Percentiles rank a stretch among this genome's conserved stretches.
Evolutionary conservation across 2,888 invertebrate species (phyloP).

Genomic region (Listrodromus nycthemerus): DNA sequence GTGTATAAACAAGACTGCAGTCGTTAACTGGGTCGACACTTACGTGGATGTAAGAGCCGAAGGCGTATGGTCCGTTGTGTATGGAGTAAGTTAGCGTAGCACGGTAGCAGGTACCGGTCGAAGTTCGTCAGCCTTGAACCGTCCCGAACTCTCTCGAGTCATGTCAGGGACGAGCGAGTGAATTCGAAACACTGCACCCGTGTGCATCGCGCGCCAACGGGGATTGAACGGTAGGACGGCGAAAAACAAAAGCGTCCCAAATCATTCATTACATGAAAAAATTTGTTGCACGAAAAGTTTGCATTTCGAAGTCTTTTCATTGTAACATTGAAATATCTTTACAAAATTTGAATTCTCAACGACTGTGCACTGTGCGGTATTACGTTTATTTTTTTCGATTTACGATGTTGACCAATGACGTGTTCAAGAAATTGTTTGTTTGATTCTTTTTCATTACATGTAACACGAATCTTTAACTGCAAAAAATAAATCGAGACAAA

Average conservation of each 20-base stretch:
- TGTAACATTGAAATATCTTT: neutral
- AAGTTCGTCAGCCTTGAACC: slow-evolving; percentile 69
- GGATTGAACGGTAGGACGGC: slow-evolving; percentile 34
- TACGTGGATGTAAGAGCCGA: slow-evolving; percentile 62
- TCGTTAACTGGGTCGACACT: slow-evolving; percentile 50
- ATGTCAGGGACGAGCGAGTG: slow-evolving; percentile 65
- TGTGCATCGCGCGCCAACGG: slow-evolving; percentile 5
- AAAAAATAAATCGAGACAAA: too few relatives aligned
- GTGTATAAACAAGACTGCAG: neutral
- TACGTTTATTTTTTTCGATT: too few relatives aligned
- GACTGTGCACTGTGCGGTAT: neutral
- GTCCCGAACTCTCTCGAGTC: slow-evolving; percentile 55
- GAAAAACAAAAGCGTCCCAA: neutral
- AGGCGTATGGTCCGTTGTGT: slow-evolving; percentile 10
- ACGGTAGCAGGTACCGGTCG: slow-evolving; percentile 58
- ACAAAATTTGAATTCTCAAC: too few relatives aligned
- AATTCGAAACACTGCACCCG: slow-evolving; percentile 39
- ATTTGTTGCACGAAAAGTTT: neutral
- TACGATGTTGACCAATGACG: too few relatives aligned
- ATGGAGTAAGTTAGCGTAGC: slow-evolving; percentile 15
- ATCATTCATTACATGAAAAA: neutral
- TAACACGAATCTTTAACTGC: too few relatives aligned
- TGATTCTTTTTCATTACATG: too few relatives aligned
- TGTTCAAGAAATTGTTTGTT: too few relatives aligned
- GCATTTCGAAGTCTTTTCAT: neutral